Base-by-base conservation (phyloP, 2,113 vertebrate species). In the Phalacrocorax carbo region DNA sequence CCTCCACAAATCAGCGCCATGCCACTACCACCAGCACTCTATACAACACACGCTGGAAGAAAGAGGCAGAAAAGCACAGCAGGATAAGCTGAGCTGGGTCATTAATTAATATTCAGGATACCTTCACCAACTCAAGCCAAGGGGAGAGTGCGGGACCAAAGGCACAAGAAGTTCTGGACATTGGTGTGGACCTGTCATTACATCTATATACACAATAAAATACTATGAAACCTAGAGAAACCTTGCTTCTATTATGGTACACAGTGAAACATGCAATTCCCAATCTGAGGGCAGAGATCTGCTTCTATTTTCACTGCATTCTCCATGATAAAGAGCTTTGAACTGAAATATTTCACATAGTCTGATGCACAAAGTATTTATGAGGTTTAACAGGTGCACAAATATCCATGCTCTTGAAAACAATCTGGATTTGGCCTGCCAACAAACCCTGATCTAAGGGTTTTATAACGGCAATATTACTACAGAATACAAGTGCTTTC, bases 381-480 rank as follows among this genome's bases (percentile, higher is more conserved):
- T 72, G 70, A 90, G 72, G 71, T 95, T 95, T 90, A 94, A 96
- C 96, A 94, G 96, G 93, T 96, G 93, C 73, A 89, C 75, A 93
- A 93, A 96, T 87, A 95, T 25, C 70, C 62, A 72, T 15, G 58
- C 96, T 95, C 94, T 79, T 38, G 77, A 93, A 95, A 96, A 78
- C 86, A 82, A 95, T 78, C 71, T 93, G 75, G 38, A 85, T 89
- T 66, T 86, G 86, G 69, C 86, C 73, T 94, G 96, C 92, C 90
- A 94, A 91, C 84, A 93, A 94, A 51, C 48, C 49, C 87, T 85
- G 62, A 96, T 95, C 81, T 91, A 91, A 93, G 36, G 64, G 91
- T 55, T 96, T 97, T 93, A 94, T 80, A 94, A 94, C 77, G 20
- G 82, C 82, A 94, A 82, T 84, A 73, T 73, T 87, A 95, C 84